A percentile compares a stretch with the other conserved stretches of the same genome.
Conservation (phyloP, 2,113 vertebrate genomes). For the Lanius collurio region DNA sequence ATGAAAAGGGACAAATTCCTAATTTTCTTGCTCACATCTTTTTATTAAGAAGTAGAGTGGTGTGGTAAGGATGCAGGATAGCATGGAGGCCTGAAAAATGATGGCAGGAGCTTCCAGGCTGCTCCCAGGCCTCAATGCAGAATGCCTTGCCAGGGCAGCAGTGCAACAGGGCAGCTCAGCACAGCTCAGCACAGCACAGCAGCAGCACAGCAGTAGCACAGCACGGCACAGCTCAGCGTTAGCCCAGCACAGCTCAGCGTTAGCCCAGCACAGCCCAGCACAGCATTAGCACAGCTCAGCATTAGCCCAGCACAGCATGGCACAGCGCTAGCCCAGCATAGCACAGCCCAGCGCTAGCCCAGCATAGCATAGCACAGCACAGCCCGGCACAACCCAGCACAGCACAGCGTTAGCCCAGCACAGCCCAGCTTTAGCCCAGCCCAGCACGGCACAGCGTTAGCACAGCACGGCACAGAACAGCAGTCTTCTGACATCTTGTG, state of each 20-base stretch:
- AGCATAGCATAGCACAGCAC: too few relatives aligned
- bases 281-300: too few relatives aligned
- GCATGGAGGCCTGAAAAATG: neutral
- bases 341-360: neutral
- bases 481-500: conserved; percentile 65
- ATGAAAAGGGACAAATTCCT: neutral
- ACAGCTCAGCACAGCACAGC: neutral
- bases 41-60: neutral
- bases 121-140: neutral
- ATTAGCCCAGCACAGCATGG: neutral
- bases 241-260: neutral
- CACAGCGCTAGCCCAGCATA: accelerated
- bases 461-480: neutral
- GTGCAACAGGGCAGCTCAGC: neutral
- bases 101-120: neutral
- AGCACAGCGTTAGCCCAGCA: too few relatives aligned
- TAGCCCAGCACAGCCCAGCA: neutral
- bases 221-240: neutral
- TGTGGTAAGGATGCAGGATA: accelerated
- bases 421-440: accelerated
- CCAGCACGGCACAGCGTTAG: neutral
- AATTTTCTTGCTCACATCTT: neutral
- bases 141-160: neutral
- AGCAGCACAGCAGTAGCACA: too few relatives aligned
- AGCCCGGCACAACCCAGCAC: accelerated